Evolutionary conservation across 2,797 vertebrate genomes (phyloP).

Genomic region (Adelosebastes latens): DNA sequence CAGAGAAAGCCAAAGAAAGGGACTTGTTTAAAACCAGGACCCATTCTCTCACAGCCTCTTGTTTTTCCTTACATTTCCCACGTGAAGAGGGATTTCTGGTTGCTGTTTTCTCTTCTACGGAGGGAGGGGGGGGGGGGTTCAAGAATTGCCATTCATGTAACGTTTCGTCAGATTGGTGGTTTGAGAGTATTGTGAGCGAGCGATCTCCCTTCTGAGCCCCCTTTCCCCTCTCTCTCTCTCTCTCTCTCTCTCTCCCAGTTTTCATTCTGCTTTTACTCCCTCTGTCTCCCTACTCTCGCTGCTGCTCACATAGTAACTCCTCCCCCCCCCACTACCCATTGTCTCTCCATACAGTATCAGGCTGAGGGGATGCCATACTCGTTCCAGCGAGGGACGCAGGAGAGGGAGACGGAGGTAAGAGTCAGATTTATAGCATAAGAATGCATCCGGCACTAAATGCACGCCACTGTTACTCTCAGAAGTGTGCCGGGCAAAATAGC

Average conservation of each 20-base stretch:
- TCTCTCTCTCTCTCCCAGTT: conserved; percentile 53
- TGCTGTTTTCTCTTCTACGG: conserved; percentile 67
- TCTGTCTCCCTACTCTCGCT: conserved; percentile 61
- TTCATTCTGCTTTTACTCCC: conserved; percentile 75
- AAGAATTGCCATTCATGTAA: conserved; percentile 77
- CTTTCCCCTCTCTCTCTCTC: conserved; percentile 37
- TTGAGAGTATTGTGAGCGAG: conserved; percentile 68
- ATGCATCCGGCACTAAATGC: conserved; percentile 31
- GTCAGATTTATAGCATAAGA: conserved; percentile 64
- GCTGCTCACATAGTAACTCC: conserved; percentile 78
- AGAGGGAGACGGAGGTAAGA: conserved; percentile 76
- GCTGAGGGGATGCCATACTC: conserved; percentile 76
- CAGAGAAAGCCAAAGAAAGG: conserved; percentile 80
- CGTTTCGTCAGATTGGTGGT: conserved; percentile 72
- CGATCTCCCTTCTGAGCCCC: conserved; percentile 62
- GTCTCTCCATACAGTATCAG: conserved; percentile 81
- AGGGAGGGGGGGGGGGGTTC: not conserved
- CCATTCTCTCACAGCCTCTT: conserved; percentile 71
- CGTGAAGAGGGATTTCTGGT: conserved; percentile 74
- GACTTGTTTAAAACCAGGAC: conserved; percentile 78
- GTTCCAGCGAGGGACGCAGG: conserved; percentile 67
- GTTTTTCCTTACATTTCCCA: conserved; percentile 75
- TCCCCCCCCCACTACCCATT: conserved; percentile 76
- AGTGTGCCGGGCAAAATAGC: conserved; percentile 18
- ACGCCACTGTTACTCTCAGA: conserved; percentile 41